Conservation (phyloP, 2,797 vertebrate genomes). For the Enteromius thamalakanensis region DNA sequence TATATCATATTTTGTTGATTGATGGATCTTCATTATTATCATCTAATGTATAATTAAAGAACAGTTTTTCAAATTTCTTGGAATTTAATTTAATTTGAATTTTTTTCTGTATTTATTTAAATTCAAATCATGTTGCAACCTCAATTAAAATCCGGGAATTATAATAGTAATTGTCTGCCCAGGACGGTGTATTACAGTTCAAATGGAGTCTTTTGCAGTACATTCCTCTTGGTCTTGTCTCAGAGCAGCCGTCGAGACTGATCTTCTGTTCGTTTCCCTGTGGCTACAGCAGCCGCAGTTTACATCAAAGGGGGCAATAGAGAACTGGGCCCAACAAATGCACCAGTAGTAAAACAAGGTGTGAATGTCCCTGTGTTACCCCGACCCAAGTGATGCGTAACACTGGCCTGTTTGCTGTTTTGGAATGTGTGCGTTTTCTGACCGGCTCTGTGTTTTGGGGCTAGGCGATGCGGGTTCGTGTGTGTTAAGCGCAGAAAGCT, state of each 20-base stretch:
- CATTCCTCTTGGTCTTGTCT: not conserved
- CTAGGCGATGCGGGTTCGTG: not conserved
- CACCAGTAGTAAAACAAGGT: constrained; percentile 82
- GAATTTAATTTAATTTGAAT: not conserved
- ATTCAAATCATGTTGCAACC: not conserved
- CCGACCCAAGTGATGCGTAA: constrained; percentile 65
- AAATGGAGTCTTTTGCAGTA: not conserved
- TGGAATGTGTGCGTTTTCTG: constrained; percentile 16
- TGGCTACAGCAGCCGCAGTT: constrained; percentile 57
- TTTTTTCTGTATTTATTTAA: not conserved
- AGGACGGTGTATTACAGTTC: not conserved
- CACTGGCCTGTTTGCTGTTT: constrained; percentile 59
- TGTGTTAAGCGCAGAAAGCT: not conserved
- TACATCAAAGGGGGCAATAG: constrained; percentile 80
- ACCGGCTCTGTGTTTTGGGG: not conserved
- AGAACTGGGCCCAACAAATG: constrained; percentile 76
- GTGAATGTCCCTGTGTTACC: constrained; percentile 79
- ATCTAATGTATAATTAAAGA: not conserved
- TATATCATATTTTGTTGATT: not conserved
- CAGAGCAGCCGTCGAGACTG: not conserved
- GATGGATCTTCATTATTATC: too few relatives aligned
- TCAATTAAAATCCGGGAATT: not conserved
- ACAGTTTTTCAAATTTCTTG: not conserved
- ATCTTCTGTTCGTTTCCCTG: constrained; percentile 50
- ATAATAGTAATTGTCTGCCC: not conserved